A percentile compares a stretch with the other conserved stretches of the same genome.
Evolutionary conservation across 2,888 invertebrate genomes (phyloP).

Genomic region (Aspidapion aeneum): DNA sequence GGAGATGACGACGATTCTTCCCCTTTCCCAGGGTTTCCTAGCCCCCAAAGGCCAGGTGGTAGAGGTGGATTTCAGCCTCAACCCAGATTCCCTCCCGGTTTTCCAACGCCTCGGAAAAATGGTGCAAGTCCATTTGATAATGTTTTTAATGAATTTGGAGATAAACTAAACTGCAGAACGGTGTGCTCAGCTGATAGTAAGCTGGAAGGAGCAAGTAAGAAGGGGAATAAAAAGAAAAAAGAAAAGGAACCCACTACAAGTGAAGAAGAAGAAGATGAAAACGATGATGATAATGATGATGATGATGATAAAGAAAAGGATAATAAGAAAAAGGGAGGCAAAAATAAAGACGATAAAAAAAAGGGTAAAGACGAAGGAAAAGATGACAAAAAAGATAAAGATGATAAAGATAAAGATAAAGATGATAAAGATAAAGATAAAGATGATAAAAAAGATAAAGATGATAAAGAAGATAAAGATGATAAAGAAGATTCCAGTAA

Average conservation of each 20-base stretch:
- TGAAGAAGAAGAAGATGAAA: neutral
- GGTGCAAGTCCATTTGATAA: conserved; percentile 15
- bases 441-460: neutral
- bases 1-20: neutral
- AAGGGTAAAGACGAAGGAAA: conserved; percentile 1
- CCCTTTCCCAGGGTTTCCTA: neutral
- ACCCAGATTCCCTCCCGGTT: neutral
- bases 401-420: neutral
- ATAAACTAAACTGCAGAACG: conserved; percentile 21
- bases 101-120: neutral
- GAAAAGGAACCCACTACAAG: neutral
- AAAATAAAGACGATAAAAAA: conserved; percentile 17
- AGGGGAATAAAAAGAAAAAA: neutral
- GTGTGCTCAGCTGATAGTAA: conserved; percentile 13
- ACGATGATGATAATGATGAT: conserved; percentile 9
- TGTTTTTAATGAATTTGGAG: conserved; percentile 17
- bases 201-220: neutral
- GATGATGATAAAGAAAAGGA: neutral
- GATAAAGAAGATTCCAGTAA: too few species aligned
- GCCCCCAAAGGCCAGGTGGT: neutral
- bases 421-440: neutral
- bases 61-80: neutral
- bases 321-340: conserved; percentile 17
- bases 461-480: too few species aligned
- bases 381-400: neutral